These are phyloP conservation scores for Pseudomyrmex pallidus DNA, from an alignment of 1,140 invertebrate species.

Conservation along the genomic window DNA sequence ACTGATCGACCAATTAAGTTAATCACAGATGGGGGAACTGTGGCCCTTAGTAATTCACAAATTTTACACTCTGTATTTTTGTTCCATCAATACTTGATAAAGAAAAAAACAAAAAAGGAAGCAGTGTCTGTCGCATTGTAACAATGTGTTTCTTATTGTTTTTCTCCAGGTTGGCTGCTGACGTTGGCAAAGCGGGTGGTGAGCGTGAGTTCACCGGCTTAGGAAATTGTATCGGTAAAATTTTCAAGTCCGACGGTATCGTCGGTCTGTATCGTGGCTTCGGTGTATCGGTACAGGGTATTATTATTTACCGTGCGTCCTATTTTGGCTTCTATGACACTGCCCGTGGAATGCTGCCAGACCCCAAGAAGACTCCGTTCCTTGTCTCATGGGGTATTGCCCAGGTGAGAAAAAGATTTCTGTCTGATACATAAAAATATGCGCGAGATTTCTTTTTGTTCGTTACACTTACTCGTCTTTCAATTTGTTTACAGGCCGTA, in stretches of 20 bases:
- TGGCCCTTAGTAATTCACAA: not conserved
- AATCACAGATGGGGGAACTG: no score
- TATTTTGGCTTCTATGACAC: slow-evolving; percentile 98
- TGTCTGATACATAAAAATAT: not conserved
- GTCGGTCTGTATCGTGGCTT: slow-evolving; percentile 95
- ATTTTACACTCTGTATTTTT: no score
- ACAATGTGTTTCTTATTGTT: not conserved
- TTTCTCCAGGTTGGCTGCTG: slow-evolving; percentile 89
- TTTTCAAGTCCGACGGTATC: slow-evolving; percentile 93
- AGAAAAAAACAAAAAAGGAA: not conserved
- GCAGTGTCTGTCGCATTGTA: not conserved
- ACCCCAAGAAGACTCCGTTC: slow-evolving; percentile 92
- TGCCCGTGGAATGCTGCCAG: slow-evolving; percentile 94
- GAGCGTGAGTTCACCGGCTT: slow-evolving; percentile 94
- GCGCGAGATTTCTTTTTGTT: not conserved
- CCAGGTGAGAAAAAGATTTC: slow-evolving; percentile 85
- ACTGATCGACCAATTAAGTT: no score
- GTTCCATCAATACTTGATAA: no score
- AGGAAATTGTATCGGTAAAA: slow-evolving; percentile 93
- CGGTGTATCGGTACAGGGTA: slow-evolving; percentile 95
- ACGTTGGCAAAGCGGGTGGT: slow-evolving; percentile 91
- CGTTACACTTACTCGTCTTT: slow-evolving; percentile 2
- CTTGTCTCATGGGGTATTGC: slow-evolving; percentile 92
- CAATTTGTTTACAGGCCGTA: slow-evolving; percentile 85
- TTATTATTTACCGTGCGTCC: slow-evolving; percentile 94